Evolutionary conservation across 2,888 invertebrate species (phyloP).

Genomic region (Didymodactylos carnosus): DNA sequence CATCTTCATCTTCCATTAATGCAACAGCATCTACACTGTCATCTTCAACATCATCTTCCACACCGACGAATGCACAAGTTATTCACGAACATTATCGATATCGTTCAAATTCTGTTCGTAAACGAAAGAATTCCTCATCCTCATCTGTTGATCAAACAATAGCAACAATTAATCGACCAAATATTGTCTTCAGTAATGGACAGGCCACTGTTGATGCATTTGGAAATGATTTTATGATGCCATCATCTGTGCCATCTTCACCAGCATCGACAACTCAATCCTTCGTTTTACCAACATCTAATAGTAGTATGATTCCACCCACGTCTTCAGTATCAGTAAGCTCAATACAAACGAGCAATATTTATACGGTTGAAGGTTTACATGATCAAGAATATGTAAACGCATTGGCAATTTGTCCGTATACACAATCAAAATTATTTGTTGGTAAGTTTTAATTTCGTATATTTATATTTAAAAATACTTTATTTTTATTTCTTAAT

Average conservation of each 20-base stretch:
- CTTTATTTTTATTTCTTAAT: too few species aligned
- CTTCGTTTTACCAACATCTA: too few species aligned
- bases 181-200: neutral
- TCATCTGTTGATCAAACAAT: neutral
- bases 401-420: neutral
- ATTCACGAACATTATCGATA: too few species aligned
- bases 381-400: neutral
- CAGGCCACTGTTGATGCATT: neutral
- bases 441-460: neutral
- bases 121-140: neutral
- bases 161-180: neutral
- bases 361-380: neutral
- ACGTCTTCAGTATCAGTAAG: neutral
- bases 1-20: too few species aligned
- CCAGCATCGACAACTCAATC: neutral
- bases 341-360: neutral
- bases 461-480: too few species aligned
- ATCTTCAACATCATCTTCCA: too few species aligned
- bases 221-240: too few species aligned
- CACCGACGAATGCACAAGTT: too few species aligned
- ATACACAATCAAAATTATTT: neutral
- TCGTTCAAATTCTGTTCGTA: neutral
- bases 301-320: neutral
- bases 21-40: too few species aligned
- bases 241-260: neutral